These are phyloP conservation scores for Chrysotoxum bicinctum DNA, from an alignment of 2,888 invertebrate species.

Conservation along the genomic window DNA sequence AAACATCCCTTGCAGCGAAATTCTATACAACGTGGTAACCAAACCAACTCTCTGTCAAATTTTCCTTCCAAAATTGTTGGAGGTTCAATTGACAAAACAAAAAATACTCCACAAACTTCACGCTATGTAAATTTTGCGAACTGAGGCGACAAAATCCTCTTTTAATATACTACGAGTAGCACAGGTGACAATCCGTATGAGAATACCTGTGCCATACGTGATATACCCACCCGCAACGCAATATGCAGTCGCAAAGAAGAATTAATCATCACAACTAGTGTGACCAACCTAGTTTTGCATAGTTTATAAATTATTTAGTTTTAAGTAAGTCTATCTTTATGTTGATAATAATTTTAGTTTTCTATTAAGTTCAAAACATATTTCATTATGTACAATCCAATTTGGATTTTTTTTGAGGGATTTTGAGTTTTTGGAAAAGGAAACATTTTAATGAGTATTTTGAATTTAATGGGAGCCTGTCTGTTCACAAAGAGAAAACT, in stretches of 20 bases:
- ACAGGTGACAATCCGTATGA: constrained; percentile 69
- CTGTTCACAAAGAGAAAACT: too few species aligned
- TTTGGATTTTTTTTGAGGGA: too few species aligned
- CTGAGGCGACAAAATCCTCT: constrained; percentile 70
- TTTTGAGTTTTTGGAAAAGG: too few species aligned
- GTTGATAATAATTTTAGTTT: too few species aligned
- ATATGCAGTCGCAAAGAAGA: not conserved
- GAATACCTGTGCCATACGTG: constrained; percentile 52
- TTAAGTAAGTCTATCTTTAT: too few species aligned
- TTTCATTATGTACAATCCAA: too few species aligned
- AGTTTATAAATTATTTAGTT: too few species aligned
- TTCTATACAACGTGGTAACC: constrained; percentile 20
- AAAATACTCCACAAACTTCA: constrained; percentile 54
- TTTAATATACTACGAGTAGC: constrained; percentile 71
- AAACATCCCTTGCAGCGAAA: constrained; percentile 8
- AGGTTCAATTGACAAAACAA: constrained; percentile 26
- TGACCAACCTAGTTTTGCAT: not conserved
- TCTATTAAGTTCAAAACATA: too few species aligned
- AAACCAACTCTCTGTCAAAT: not conserved
- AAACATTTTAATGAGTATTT: too few species aligned
- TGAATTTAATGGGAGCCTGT: too few species aligned
- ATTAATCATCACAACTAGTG: constrained; percentile 9
- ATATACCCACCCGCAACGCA: constrained; percentile 12
- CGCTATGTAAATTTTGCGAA: constrained; percentile 66
- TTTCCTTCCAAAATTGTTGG: constrained; percentile 37